A percentile compares a stretch with the other conserved stretches of the same genome.
These are phyloP conservation scores for Sphecodes monilicornis DNA, from an alignment of 2,888 invertebrate species.

Conservation along the genomic window DNA sequence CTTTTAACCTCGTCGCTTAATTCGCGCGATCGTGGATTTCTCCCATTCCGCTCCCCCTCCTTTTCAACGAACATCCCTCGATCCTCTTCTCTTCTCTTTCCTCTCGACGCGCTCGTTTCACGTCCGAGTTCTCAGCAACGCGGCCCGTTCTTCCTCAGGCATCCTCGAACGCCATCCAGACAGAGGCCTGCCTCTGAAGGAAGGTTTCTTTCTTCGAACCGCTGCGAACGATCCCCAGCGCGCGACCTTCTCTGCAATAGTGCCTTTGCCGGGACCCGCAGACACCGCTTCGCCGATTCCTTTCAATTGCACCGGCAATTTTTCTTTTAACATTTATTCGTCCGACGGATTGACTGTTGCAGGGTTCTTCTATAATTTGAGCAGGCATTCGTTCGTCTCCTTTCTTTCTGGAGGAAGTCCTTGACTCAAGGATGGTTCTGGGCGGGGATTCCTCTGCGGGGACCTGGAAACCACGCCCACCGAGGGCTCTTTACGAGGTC, in stretches of 20 bases:
- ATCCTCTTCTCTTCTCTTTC: neutral
- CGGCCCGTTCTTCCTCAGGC: neutral
- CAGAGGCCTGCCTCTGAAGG: neutral
- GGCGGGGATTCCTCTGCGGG: neutral
- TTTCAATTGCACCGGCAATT: neutral
- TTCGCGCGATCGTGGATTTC: conserved; percentile 32
- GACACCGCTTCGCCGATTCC: neutral
- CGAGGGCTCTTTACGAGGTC: neutral
- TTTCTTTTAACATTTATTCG: neutral
- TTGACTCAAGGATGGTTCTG: neutral
- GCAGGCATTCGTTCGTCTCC: neutral
- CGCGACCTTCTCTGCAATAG: neutral
- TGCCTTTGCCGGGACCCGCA: neutral
- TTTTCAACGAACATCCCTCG: neutral
- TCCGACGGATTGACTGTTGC: neutral
- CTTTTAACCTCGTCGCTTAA: conserved; percentile 58
- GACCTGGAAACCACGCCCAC: neutral
- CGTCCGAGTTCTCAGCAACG: neutral
- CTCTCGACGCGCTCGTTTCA: neutral
- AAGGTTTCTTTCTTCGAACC: neutral
- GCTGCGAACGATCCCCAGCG: neutral
- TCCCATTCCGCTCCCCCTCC: neutral
- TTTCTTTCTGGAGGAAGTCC: neutral
- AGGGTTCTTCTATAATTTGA: neutral
- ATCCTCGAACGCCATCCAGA: neutral